phyloP scores from a whole-genome alignment of 2,888 invertebrate genomes.

The Thymelicus lineola region DNA sequence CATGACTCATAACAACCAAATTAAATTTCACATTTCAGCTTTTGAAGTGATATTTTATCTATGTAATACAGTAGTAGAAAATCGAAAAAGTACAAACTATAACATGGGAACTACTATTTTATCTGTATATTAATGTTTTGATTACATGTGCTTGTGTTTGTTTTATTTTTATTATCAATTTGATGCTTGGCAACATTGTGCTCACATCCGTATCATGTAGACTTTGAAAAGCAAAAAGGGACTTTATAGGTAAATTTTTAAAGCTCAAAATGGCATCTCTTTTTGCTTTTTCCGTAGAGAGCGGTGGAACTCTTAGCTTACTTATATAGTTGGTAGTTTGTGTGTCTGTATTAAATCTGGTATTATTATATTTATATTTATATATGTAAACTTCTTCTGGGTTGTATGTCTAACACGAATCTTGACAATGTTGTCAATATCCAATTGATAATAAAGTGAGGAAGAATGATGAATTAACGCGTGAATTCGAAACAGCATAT shows the following conservation, averaged over 20 bases:
- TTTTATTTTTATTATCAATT: slow-evolving; percentile 83
- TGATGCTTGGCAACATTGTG: slow-evolving; percentile 85
- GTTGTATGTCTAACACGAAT: slow-evolving; percentile 45
- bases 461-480: slow-evolving; percentile 56
- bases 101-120: slow-evolving; percentile 40
- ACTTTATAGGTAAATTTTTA: slow-evolving; percentile 51
- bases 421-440: slow-evolving; percentile 82
- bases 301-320: slow-evolving; percentile 71
- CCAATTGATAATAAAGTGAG: slow-evolving; percentile 79
- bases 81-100: slow-evolving; percentile 24
- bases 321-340: slow-evolving; percentile 67
- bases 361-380: slow-evolving; percentile 54
- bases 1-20: too few species aligned
- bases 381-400: slow-evolving; percentile 51
- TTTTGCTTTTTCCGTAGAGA: slow-evolving; percentile 78
- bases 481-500: slow-evolving; percentile 78
- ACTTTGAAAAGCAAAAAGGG: slow-evolving; percentile 70
- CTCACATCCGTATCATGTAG: slow-evolving; percentile 69
- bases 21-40: neutral
- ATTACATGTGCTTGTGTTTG: slow-evolving; percentile 80
- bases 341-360: slow-evolving; percentile 62
- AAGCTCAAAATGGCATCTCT: slow-evolving; percentile 52
- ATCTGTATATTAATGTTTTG: slow-evolving; percentile 48
- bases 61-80: too few species aligned
- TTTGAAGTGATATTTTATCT: neutral